Evolutionary conservation across 2,113 vertebrate species (phyloP), one percentile per base, ranked within the genome.

Genomic region (Nanorana parkeri): DNA sequence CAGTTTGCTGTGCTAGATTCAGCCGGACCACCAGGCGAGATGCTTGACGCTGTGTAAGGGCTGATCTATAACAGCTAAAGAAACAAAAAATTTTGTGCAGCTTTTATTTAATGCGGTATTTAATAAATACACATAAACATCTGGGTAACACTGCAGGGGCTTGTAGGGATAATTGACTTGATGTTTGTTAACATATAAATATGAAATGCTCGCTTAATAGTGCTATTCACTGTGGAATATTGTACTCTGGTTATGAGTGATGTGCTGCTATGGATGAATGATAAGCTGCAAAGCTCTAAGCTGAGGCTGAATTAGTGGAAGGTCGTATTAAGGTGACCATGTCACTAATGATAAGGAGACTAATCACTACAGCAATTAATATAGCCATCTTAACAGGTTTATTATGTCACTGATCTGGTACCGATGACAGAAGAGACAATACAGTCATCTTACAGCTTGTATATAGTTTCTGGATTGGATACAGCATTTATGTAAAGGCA

Each of bases 111-210:
- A 68, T n/a, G 66, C 13, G 11, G 21, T n/a, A 68, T n/a, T 68
- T 41, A 68, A n/a, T 21, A 61, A 1, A 61, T 11, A 61, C 2
- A 21, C 3, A 68, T 47, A 28, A 36, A 41, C 66, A 41, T 47
- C 66, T 68, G 66, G 41, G 66, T 32, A 66, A 20, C 26, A 66
- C 58, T 23, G 58, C 58, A 61, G 58, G 58, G 58, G 58, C 58
- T 61, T 6, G 19, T 23, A 36, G 5, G 58, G 58, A 61, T 61
- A 6, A 23, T 61, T 61, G 19, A 36, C 32, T 7, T 36, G 4
- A 61, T 61, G 58, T 61, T 61, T 23, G 58, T 23, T 61, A 61
- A 21, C n/a, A 61, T n/a, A 23, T n/a, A 21, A 61, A 61, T 61
- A 7, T 23, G n/a, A 20, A n/a, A 58, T 58, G 15, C 19, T 58